Conservation (phyloP, 2,888 invertebrate species). For the Pseudanteris insignis region DNA sequence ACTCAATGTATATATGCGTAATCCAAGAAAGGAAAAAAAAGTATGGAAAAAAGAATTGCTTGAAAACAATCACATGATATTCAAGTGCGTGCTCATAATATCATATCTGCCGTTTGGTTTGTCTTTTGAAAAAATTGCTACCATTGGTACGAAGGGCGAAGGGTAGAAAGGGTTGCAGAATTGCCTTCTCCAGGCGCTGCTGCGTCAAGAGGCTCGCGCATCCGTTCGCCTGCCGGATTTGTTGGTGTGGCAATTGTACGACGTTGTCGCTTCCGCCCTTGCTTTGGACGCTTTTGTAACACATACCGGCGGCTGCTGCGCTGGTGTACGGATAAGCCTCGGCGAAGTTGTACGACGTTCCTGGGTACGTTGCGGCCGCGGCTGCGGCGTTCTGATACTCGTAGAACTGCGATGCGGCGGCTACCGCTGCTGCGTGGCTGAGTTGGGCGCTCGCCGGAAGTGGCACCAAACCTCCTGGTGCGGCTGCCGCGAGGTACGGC, state of each 20-base stretch:
- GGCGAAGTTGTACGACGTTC: constrained; percentile 79
- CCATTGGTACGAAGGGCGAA: constrained; percentile 63
- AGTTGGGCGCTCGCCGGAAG: constrained; percentile 71
- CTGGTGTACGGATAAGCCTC: constrained; percentile 76
- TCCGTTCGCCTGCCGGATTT: constrained; percentile 48
- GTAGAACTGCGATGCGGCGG: constrained; percentile 84
- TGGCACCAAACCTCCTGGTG: constrained; percentile 75
- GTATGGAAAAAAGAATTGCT: too few relatives aligned
- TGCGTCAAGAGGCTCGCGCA: constrained; percentile 55
- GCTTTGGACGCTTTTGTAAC: constrained; percentile 54
- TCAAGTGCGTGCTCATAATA: constrained; percentile 19
- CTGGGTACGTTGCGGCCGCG: constrained; percentile 76
- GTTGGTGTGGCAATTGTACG: constrained; percentile 51
- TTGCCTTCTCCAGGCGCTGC: constrained; percentile 56
- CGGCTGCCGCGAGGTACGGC: constrained; percentile 73
- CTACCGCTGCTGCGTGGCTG: constrained; percentile 79
- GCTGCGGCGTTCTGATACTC: constrained; percentile 83
- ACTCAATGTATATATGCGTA: too few relatives aligned
- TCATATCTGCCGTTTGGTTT: constrained; percentile 7
- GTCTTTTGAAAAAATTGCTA: constrained; percentile 51
- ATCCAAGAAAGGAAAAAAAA: too few relatives aligned
- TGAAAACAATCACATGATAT: too few relatives aligned
- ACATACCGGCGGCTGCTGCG: constrained; percentile 73
- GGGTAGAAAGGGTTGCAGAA: constrained; percentile 61
- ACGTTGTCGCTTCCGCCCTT: constrained; percentile 55